These are phyloP conservation scores for Papilio protenor DNA, from an alignment of 2,888 invertebrate genomes.

Conservation along the genomic window DNA sequence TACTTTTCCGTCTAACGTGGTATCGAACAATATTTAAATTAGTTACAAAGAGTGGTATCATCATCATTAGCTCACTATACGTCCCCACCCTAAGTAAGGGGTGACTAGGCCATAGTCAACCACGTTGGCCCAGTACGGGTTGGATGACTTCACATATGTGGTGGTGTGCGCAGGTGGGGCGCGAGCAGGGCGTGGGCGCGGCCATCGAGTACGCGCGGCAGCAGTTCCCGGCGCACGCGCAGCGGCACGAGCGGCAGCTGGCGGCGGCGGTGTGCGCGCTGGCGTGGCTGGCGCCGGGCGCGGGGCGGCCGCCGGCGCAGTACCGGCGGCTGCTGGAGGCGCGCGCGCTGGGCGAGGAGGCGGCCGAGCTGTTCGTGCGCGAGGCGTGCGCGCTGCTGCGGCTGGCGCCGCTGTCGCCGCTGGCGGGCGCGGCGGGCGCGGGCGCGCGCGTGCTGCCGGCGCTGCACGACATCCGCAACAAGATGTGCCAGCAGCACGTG, in stretches of 20 bases:
- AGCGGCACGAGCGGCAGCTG: constrained; percentile 76
- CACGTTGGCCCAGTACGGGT: too few species aligned
- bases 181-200: constrained; percentile 87
- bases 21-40: too few species aligned
- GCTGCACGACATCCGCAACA: constrained; percentile 91
- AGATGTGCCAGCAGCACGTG: constrained; percentile 86
- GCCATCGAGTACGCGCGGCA: constrained; percentile 94
- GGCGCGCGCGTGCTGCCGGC: constrained; percentile 98
- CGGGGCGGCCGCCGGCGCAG: constrained; percentile 64
- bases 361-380: constrained; percentile 94
- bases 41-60: too few species aligned
- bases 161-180: constrained; percentile 67
- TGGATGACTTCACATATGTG: too few species aligned
- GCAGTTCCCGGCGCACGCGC: constrained; percentile 89
- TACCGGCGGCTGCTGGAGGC: constrained; percentile 71
- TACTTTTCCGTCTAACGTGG: too few species aligned
- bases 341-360: constrained; percentile 84
- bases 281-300: constrained; percentile 72
- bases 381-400: constrained; percentile 97
- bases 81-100: too few species aligned
- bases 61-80: too few species aligned
- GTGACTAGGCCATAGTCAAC: too few species aligned
- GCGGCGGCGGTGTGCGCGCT: constrained; percentile 78
- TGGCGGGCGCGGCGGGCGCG: constrained; percentile 96
- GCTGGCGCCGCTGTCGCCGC: constrained; percentile 88